phyloP scores from a whole-genome alignment of 2,888 invertebrate genomes.

The Drosophila pullipes region DNA sequence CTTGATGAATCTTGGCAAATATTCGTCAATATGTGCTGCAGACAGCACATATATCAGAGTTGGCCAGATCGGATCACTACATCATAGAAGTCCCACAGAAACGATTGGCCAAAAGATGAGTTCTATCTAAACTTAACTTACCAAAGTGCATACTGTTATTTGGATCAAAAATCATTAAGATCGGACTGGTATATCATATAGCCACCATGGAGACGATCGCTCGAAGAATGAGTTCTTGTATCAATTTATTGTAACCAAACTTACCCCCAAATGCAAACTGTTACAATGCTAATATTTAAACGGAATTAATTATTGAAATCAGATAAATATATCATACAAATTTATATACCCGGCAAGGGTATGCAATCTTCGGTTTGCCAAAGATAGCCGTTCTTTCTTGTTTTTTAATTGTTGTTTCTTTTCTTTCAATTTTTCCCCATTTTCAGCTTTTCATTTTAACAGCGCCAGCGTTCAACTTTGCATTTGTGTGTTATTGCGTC shows the following conservation, averaged over 20 bases:
- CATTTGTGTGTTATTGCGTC: slow-evolving; percentile 19
- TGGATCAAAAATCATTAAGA: background rate
- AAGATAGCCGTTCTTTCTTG: background rate
- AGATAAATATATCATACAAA: background rate
- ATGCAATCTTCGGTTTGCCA: background rate
- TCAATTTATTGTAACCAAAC: background rate
- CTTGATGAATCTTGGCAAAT: background rate
- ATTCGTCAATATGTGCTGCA: background rate
- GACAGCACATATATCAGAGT: background rate
- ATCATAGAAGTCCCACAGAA: background rate
- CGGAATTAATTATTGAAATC: background rate
- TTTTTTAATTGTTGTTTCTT: slow-evolving; percentile 12
- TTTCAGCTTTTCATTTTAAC: slow-evolving; percentile 34
- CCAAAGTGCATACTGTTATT: background rate
- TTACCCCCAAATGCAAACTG: background rate
- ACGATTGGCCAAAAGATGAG: background rate
- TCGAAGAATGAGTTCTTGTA: background rate
- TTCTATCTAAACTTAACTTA: background rate
- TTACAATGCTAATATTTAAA: background rate
- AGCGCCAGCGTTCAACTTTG: slow-evolving; percentile 41
- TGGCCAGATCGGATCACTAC: background rate
- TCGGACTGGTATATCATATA: background rate
- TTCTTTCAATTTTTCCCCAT: slow-evolving; percentile 39
- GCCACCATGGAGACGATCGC: background rate
- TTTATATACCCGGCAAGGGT: background rate